Base-by-base conservation (phyloP, 2,888 invertebrate genomes). In the Hedychridium roseum region DNA sequence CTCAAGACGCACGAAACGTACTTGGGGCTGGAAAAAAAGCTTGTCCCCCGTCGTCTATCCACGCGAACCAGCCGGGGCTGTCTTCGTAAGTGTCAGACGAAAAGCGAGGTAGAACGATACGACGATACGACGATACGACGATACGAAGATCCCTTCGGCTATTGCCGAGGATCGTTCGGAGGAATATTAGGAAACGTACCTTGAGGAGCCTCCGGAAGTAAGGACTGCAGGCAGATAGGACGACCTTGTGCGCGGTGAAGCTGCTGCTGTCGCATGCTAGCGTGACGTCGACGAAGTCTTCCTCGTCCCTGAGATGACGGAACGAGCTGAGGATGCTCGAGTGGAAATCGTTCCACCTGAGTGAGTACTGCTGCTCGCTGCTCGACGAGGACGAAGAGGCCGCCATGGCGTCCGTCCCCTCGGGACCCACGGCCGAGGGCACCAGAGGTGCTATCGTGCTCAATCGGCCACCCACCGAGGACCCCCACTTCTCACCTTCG, bases 331-430 rank as follows among this genome's bases (percentile, higher is more conserved):
- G 86, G 81, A 94, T 92, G 74, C 92, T 93, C 63, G 91, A 88
- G 80, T 94, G 93, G 83, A 93, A 94, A 82, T 94, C 94, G 81
- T 94, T 94, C 94, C 94, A 94, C 75, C 93, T 88, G 80, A 94
- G 86, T 80, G 93, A 92, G 82, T 94, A 94, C 81, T 93, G 93
- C 83, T 93, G 92, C 83, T 89, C 89, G 69, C 86, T 74, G 54
- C 70, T 74, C 68, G 74, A 73, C 63, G 72, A 74, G 71, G 78
- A 78, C 70, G 76, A 76, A 67, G 76, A 75, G 70, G 77, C 76
- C 76, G 77, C 78, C 77, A 78, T 76, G 76, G 74, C 74, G 73
- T 73, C 74, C 77, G 74, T 72, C 74, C 74, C 73, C 72, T 74
- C 74, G 76, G 80, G 79, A 77, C 74, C 78, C 80, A 79, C 79